Evolutionary conservation across 2,888 invertebrate species (phyloP).

Genomic region (Synergus gifuensis): DNA sequence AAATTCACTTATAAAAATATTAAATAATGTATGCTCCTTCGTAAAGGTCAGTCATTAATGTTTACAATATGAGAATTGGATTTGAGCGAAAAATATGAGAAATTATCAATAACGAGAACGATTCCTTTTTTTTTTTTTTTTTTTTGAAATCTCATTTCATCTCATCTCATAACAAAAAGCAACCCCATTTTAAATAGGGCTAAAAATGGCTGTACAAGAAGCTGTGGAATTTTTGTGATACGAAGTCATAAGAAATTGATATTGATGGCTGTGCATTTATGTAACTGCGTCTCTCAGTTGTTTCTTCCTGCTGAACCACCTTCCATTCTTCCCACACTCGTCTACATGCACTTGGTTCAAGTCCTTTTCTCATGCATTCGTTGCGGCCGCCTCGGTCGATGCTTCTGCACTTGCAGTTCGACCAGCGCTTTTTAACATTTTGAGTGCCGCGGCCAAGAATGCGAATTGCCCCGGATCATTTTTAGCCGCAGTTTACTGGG

Average conservation of each 20-base stretch:
- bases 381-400: neutral
- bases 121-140: too few species aligned
- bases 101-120: neutral
- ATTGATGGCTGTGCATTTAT: neutral
- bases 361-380: conserved; percentile 38
- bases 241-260: neutral
- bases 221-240: neutral
- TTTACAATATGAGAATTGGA: neutral
- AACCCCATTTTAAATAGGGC: too few species aligned
- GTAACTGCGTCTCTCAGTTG: conserved; percentile 12
- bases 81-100: neutral
- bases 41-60: neutral
- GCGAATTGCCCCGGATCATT: conserved; percentile 49
- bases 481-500: conserved; percentile 47
- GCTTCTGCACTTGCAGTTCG: conserved; percentile 38
- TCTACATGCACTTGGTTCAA: conserved; percentile 34
- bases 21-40: conserved; percentile 3
- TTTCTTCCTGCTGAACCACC: conserved; percentile 17
- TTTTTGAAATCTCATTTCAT: too few species aligned
- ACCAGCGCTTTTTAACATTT: conserved; percentile 49
- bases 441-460: conserved; percentile 48
- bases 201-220: neutral
- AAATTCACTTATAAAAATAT: conserved; percentile 11
- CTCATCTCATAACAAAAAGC: too few species aligned
- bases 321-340: conserved; percentile 37